Conservation (phyloP, 2,797 vertebrate species). For the Fistularia commersonii region DNA sequence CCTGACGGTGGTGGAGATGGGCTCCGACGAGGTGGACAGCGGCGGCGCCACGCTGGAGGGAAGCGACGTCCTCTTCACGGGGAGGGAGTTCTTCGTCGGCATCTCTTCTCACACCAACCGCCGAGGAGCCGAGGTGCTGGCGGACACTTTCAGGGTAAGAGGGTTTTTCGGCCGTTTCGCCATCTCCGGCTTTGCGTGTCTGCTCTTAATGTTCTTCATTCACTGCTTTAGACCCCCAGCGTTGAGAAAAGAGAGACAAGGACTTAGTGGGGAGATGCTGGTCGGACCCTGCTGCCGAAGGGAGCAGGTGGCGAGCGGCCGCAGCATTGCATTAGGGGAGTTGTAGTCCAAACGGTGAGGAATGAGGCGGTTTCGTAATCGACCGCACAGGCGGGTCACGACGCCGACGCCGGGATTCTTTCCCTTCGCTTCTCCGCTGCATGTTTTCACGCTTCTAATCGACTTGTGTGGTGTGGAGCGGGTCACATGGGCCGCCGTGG, state of each 20-base stretch:
- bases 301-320: constrained; percentile 53
- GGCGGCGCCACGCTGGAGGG: constrained; percentile 86
- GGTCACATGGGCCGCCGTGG: neutral
- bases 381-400: neutral
- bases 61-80: constrained; percentile 89
- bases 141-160: constrained; percentile 84
- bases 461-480: neutral
- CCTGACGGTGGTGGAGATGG: constrained; percentile 83
- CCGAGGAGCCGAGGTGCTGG: constrained; percentile 85
- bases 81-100: constrained; percentile 90
- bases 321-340: constrained; percentile 42
- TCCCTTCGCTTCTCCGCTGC: constrained; percentile 37
- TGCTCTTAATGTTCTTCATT: too few relatives aligned
- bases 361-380: constrained; percentile 16
- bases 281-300: constrained; percentile 27
- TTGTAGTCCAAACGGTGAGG: constrained; percentile 45
- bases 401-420: constrained; percentile 40
- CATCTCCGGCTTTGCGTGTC: too few relatives aligned
- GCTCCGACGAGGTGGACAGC: constrained; percentile 58
- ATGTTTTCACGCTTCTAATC: constrained; percentile 17
- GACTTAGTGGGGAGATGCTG: neutral
- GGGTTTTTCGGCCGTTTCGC: neutral
- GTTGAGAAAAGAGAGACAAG: neutral
- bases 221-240: too few relatives aligned
- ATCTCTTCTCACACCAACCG: constrained; percentile 90